A percentile compares a stretch with the other conserved stretches of the same genome.
Evolutionary conservation across 2,888 invertebrate genomes (phyloP).

Genomic region (Ophioninae sp.): DNA sequence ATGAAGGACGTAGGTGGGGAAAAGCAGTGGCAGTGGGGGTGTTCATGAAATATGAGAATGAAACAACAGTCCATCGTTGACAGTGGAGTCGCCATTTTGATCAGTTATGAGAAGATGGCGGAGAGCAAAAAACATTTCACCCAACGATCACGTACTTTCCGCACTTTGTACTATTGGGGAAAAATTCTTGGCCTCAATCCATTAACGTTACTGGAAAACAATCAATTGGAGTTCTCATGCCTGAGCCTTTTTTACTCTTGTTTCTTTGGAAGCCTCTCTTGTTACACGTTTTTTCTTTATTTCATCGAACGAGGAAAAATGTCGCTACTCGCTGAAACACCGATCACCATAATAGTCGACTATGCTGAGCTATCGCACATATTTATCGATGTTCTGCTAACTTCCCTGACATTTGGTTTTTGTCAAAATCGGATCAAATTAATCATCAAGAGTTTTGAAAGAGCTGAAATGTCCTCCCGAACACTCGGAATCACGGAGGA

Average conservation of each 20-base stretch:
- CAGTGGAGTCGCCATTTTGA: not conserved
- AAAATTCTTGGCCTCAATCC: constrained; percentile 51
- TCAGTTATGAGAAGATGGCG: constrained; percentile 15
- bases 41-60: not conserved
- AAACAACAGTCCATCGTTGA: constrained; percentile 10
- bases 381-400: constrained; percentile 3
- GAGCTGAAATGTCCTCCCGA: constrained; percentile 11
- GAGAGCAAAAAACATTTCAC: not conserved
- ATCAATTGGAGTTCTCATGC: constrained; percentile 38
- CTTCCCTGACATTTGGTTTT: constrained; percentile 30
- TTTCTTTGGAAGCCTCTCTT: not conserved
- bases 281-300: constrained; percentile 7
- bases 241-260: constrained; percentile 35
- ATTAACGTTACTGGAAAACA: constrained; percentile 13
- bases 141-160: constrained; percentile 18
- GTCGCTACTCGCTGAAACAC: constrained; percentile 25
- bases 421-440: constrained; percentile 31
- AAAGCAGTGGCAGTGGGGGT: not conserved
- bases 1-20: not conserved
- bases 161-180: constrained; percentile 37
- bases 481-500: constrained; percentile 34
- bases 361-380: not conserved
- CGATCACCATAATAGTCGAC: constrained; percentile 25
- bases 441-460: constrained; percentile 18
- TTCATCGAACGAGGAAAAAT: constrained; percentile 7